A percentile compares a stretch with the other conserved stretches of the same genome.
Evolutionary conservation across 1,140 invertebrate species (phyloP).

Genomic region (Solenopsis fugax): DNA sequence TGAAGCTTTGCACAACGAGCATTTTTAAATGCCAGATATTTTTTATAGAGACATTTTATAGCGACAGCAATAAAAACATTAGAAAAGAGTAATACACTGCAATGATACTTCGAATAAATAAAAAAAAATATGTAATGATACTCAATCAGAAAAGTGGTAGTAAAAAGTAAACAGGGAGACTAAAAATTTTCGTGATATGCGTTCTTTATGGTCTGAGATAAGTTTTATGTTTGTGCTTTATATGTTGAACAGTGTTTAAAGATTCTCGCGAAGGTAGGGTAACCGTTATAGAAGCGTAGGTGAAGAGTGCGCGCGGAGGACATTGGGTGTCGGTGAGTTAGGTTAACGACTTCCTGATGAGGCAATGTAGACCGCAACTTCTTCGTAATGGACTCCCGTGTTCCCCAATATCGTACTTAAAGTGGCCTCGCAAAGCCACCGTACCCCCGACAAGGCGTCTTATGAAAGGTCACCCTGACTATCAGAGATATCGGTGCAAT

Average conservation of each 20-base stretch:
- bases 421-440: conserved; percentile 63
- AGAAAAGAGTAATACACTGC: not conserved
- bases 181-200: not conserved
- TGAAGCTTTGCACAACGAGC: not conserved
- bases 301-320: conserved; percentile 21
- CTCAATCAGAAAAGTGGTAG: not conserved
- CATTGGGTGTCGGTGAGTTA: conserved; percentile 67
- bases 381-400: conserved; percentile 82
- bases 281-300: conserved; percentile 30
- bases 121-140: not conserved
- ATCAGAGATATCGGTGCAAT: conserved; percentile 73
- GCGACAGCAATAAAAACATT: not conserved
- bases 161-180: not conserved
- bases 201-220: conserved; percentile 22
- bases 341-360: conserved; percentile 86
- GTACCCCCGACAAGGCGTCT: conserved; percentile 35
- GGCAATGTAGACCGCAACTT: conserved; percentile 81
- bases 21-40: not conserved
- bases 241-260: conserved; percentile 32
- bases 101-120: not conserved
- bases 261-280: conserved; percentile 43
- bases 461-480: conserved; percentile 64
- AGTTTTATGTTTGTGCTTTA: not conserved
- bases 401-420: conserved; percentile 71
- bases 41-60: not conserved